A percentile compares a stretch with the other conserved stretches of the same genome.
phyloP scores from a whole-genome alignment of 2,888 invertebrate genomes.

The Limenitis arthemis region DNA sequence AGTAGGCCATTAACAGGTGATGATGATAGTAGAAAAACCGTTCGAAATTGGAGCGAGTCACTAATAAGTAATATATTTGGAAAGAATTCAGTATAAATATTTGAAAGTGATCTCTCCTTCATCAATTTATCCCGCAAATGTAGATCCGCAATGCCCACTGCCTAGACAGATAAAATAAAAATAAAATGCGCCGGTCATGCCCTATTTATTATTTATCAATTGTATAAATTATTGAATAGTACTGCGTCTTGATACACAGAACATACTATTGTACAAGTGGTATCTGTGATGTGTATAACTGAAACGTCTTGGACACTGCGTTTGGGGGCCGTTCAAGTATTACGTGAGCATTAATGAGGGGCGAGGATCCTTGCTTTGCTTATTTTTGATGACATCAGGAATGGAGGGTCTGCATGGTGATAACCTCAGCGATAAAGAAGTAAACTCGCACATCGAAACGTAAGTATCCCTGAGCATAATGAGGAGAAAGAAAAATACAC shows the following conservation, averaged over 20 bases:
- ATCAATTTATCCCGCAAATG: conserved; percentile 10
- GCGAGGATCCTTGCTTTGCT: too few species aligned
- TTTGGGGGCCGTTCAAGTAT: too few species aligned
- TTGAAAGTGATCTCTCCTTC: neutral
- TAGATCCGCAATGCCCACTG: neutral
- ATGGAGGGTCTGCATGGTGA: too few species aligned
- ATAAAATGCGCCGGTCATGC: conserved; percentile 37
- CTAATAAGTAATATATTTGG: neutral
- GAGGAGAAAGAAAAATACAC: too few species aligned
- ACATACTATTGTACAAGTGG: neutral
- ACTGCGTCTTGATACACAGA: neutral
- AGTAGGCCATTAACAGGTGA: too few species aligned
- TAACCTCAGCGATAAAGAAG: too few species aligned
- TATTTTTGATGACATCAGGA: too few species aligned
- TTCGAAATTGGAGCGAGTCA: neutral
- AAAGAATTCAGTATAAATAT: conserved; percentile 4
- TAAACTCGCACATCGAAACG: too few species aligned
- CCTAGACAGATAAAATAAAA: conserved; percentile 35
- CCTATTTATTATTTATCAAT: conserved; percentile 68
- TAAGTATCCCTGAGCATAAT: too few species aligned
- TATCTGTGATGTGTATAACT: neutral
- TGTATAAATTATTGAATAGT: conserved; percentile 67
- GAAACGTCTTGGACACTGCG: neutral
- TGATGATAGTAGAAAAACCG: neutral
- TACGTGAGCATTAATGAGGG: too few species aligned